Evolutionary conservation across 2,113 vertebrate species (phyloP).

Genomic region (Gobio gobio): DNA sequence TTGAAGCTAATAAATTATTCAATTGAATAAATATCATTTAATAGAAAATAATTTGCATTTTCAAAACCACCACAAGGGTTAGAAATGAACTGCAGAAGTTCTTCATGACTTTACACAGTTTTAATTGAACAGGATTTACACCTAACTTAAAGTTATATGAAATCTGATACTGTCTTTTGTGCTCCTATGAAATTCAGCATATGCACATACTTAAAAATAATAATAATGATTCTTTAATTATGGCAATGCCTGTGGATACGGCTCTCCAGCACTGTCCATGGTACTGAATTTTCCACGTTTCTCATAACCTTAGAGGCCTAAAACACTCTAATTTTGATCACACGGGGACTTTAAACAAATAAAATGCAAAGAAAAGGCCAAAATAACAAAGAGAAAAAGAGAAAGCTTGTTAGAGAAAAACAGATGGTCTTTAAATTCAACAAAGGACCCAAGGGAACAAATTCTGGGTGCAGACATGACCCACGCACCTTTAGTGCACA

Average conservation of each 20-base stretch:
- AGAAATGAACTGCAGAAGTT: slow-evolving; percentile 10
- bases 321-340: slow-evolving; percentile 1
- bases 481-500: slow-evolving; percentile 45
- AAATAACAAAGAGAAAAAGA: slow-evolving; percentile 56
- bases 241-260: neutral
- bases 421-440: slow-evolving; percentile 80
- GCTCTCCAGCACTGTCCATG: slow-evolving; percentile 24
- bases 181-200: neutral
- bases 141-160: neutral
- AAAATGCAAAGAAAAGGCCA: slow-evolving; percentile 11
- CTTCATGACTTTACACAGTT: neutral
- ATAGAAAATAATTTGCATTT: slow-evolving; percentile 36
- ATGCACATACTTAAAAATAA: neutral
- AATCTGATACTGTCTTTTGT: neutral
- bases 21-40: slow-evolving; percentile 30
- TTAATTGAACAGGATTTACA: neutral
- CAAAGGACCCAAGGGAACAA: slow-evolving; percentile 68
- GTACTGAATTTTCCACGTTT: slow-evolving; percentile 3
- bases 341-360: slow-evolving; percentile 15
- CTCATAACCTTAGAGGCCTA: neutral
- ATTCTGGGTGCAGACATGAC: slow-evolving; percentile 23
- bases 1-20: slow-evolving; percentile 39
- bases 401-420: slow-evolving; percentile 80
- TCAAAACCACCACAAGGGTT: neutral
- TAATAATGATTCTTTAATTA: neutral